These are phyloP conservation scores for Ondatra zibethicus DNA, from an alignment of 2,113 vertebrate genomes.

Conservation along the genomic window DNA sequence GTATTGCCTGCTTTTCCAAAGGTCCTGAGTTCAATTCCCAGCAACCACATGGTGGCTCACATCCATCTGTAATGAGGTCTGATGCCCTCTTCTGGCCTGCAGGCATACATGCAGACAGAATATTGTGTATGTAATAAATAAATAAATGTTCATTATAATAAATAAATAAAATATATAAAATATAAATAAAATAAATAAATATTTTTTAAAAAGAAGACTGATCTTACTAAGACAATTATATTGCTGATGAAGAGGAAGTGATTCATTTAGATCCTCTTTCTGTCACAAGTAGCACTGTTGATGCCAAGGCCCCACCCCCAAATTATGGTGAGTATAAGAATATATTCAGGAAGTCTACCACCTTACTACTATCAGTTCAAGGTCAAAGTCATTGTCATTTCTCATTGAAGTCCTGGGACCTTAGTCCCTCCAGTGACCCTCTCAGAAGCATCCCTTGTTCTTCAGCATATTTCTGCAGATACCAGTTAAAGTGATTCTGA, in stretches of 20 bases:
- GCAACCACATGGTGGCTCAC: too few relatives aligned
- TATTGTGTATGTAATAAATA: too few relatives aligned
- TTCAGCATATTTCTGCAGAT: neutral
- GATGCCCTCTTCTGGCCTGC: too few relatives aligned
- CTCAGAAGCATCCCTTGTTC: neutral
- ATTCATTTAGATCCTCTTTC: neutral
- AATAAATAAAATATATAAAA: too few relatives aligned
- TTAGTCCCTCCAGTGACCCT: neutral
- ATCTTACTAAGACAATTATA: neutral
- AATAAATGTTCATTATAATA: too few relatives aligned
- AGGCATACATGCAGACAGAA: too few relatives aligned
- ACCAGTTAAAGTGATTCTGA: neutral
- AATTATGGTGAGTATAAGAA: neutral
- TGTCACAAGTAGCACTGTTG: neutral
- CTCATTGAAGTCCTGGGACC: neutral
- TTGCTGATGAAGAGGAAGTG: neutral
- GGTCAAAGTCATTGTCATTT: neutral
- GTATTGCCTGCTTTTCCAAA: too few relatives aligned
- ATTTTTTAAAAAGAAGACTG: neutral
- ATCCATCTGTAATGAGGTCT: too few relatives aligned
- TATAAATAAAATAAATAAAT: too few relatives aligned
- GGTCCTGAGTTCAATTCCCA: too few relatives aligned
- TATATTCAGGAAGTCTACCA: neutral
- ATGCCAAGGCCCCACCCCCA: rapidly evolving
- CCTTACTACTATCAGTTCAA: neutral